Conservation (phyloP, 2,113 vertebrate genomes). For the Platysteira castanea region DNA sequence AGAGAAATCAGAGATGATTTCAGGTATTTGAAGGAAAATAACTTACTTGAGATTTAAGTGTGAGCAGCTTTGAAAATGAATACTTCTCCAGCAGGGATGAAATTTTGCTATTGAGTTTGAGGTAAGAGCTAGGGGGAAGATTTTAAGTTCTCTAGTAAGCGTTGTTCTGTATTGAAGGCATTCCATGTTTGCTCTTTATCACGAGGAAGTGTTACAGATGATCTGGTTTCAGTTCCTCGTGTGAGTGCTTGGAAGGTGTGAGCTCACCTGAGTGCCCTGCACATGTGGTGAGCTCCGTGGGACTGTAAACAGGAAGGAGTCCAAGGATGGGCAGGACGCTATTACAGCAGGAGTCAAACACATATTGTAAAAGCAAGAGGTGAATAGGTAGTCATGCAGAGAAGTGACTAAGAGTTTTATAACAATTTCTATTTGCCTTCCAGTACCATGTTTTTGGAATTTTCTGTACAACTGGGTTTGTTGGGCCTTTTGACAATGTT, state of each 20-base stretch:
- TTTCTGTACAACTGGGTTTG: not conserved
- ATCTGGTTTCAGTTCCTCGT: not conserved
- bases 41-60: not conserved
- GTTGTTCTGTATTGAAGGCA: not conserved
- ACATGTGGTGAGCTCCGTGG: accelerated
- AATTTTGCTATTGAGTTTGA: not conserved
- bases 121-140: not conserved
- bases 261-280: not conserved
- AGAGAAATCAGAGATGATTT: not conserved
- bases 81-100: not conserved
- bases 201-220: accelerated
- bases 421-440: not conserved
- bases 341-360: not conserved
- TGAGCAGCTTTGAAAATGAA: not conserved
- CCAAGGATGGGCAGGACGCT: not conserved
- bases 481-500: not conserved
- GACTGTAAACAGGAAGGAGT: not conserved
- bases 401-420: not conserved
- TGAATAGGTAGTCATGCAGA: not conserved
- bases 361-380: not conserved
- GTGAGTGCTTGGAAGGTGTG: not conserved
- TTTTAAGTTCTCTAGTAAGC: not conserved
- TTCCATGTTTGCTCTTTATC: not conserved
- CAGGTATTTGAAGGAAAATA: not conserved
- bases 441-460: not conserved